Base-by-base conservation (phyloP, 1,140 invertebrate genomes). In the Zaprionus nigranus region DNA sequence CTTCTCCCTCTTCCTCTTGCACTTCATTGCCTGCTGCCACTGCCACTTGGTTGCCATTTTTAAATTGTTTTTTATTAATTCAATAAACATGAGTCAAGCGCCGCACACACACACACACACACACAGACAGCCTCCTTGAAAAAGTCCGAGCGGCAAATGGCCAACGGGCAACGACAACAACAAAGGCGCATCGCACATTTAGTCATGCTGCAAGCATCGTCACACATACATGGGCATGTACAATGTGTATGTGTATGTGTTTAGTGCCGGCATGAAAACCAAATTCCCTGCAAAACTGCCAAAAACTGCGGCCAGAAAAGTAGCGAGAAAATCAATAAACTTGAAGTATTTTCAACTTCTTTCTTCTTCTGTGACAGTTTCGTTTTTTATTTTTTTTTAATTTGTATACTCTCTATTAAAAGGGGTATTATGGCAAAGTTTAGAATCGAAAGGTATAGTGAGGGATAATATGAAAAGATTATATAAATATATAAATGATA, bases 331-430 rank as follows among this genome's bases (percentile, higher is more conserved):
- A 84, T 84, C 81, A 67, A 84, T 84, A 84, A 78, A 71, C 72
- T 83, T 83, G 13, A 66, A 84, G 81, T 84, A 83, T 79, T 76
- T 83, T 83, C 64, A 83, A 83, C 77, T 83, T 77, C 63, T 49
- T 46, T 38, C 30, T 11, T 3, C 30, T 34, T 34, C 75, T 71
- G 81, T 58, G 65, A 24, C 20, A 58, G 34, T 78, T 43, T 20
- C 20, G 17, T 40, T 40, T 40, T 6, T 53, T 24, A n/a, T n/a
- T n/a, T 22, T 17, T 22, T 57, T 24, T 53, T 38, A 30, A 30
- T 26, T 30, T 58, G 24, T 28, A 69, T 60, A 63, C 51, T 17
- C 43, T 66, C n/a, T 30, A 13, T 11, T 5, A 20, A 30, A 17
- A 34, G 30, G 30, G 30, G 15, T 28, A 56, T 28, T 28, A 7